Evolutionary conservation across 2,888 invertebrate species (phyloP).

Genomic region (Cepaea hortensis): DNA sequence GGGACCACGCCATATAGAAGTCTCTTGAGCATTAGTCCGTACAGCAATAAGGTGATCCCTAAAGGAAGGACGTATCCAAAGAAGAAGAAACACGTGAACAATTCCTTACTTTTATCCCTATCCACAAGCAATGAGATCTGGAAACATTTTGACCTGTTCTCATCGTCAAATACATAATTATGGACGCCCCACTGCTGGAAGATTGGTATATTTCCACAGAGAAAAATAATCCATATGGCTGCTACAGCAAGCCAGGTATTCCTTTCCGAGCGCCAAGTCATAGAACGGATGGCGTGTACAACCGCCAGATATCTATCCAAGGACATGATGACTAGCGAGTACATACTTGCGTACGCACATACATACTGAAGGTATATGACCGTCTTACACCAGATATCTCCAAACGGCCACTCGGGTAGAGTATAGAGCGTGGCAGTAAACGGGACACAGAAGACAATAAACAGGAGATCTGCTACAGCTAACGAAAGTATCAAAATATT

Average conservation of each 20-base stretch:
- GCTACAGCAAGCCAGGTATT: conserved; percentile 88
- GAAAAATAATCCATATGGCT: conserved; percentile 87
- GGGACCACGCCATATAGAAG: conserved; percentile 87
- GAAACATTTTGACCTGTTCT: conserved; percentile 55
- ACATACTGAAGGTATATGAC: conserved; percentile 94
- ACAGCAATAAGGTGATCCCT: conserved; percentile 89
- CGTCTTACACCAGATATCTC: conserved; percentile 90
- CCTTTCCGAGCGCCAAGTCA: conserved; percentile 87
- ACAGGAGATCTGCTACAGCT: conserved; percentile 93
- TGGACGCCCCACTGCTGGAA: conserved; percentile 64
- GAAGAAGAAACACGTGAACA: conserved; percentile 81
- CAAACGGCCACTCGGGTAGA: conserved; percentile 91
- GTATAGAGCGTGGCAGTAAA: conserved; percentile 95
- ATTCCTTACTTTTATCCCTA: neutral
- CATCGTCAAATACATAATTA: conserved; percentile 58
- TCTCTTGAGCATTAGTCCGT: conserved; percentile 90
- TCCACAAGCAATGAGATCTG: neutral
- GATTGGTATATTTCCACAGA: conserved; percentile 71
- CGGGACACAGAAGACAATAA: conserved; percentile 94
- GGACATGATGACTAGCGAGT: conserved; percentile 94
- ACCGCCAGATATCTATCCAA: conserved; percentile 93
- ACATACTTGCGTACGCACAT: conserved; percentile 94
- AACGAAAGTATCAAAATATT: conserved; percentile 93
- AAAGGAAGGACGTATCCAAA: conserved; percentile 92
- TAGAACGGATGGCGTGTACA: conserved; percentile 92